These are phyloP conservation scores for Hirtodrosophila histrioides DNA, from an alignment of 2,888 invertebrate species.

Conservation along the genomic window DNA sequence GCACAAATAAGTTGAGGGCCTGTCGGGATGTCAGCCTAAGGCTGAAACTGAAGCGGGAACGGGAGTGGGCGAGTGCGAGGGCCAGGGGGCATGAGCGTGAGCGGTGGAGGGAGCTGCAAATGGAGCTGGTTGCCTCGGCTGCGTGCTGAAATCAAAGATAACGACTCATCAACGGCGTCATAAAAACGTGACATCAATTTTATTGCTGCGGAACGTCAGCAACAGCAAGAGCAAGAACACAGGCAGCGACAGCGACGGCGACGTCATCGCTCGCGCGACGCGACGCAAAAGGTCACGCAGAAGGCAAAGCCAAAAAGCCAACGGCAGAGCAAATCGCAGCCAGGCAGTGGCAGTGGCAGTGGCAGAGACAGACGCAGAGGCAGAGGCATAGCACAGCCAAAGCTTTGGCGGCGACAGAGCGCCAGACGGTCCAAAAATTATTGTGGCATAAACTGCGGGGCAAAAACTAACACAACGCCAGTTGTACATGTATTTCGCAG, in stretches of 20 bases:
- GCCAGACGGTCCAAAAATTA: conserved; percentile 44
- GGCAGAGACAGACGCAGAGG: conserved; percentile 15
- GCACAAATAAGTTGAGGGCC: conserved; percentile 36
- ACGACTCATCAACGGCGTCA: conserved; percentile 81
- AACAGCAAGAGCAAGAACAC: neutral
- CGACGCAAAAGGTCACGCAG: conserved; percentile 67
- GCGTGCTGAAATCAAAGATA: conserved; percentile 80
- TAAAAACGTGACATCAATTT: conserved; percentile 82
- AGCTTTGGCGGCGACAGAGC: conserved; percentile 23
- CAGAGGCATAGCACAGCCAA: conserved; percentile 15
- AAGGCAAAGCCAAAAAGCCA: conserved; percentile 52
- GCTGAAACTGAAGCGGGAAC: no score
- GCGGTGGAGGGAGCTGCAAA: no score
- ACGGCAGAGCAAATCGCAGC: no score
- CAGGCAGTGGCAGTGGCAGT: conserved; percentile 52
- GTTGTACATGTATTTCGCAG: conserved; percentile 4
- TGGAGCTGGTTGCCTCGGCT: conserved; percentile 32
- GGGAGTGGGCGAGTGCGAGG: conserved; percentile 10
- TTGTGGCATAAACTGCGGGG: conserved; percentile 47
- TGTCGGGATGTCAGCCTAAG: conserved; percentile 34
- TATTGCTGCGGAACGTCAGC: conserved; percentile 56
- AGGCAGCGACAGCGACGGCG: conserved; percentile 31
- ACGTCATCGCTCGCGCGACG: conserved; percentile 67
- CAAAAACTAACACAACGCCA: conserved; percentile 46
- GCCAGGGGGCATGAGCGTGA: conserved; percentile 21